Conservation (phyloP, 2,888 invertebrate genomes). For the Ethmia dodecea region DNA sequence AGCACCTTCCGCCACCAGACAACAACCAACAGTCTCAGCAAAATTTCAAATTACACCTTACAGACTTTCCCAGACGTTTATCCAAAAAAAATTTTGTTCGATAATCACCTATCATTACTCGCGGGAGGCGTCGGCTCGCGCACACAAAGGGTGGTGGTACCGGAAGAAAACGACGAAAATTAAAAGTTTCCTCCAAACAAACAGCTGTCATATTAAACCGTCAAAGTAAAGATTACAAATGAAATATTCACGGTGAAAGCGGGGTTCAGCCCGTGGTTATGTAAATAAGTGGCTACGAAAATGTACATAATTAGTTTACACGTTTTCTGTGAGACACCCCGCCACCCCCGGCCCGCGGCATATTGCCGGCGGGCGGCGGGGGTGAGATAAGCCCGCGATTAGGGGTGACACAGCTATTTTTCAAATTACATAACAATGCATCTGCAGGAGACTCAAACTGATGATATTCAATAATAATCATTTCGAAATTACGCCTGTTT, state of each 20-base stretch:
- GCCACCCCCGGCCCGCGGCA: conserved; percentile 49
- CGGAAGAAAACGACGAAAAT: conserved; percentile 67
- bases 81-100: conserved; percentile 53
- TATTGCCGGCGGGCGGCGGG: conserved; percentile 40
- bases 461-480: no score
- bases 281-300: conserved; percentile 77
- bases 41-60: conserved; percentile 63
- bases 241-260: conserved; percentile 78
- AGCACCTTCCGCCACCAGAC: conserved; percentile 45
- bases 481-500: no score
- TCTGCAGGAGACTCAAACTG: no score
- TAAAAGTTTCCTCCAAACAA: conserved; percentile 74
- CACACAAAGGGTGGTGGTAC: conserved; percentile 56
- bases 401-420: no score
- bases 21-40: conserved; percentile 45
- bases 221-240: conserved; percentile 76
- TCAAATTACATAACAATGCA: no score
- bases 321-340: conserved; percentile 63
- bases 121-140: conserved; percentile 55
- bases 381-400: conserved; percentile 60
- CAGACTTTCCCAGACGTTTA: conserved; percentile 58
- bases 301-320: conserved; percentile 78
- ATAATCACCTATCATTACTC: conserved; percentile 70
- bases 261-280: conserved; percentile 70
- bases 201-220: conserved; percentile 76